Percentiles rank a stretch among this genome's conserved stretches.
These are phyloP conservation scores for Coregonus sp. DNA, from an alignment of 2,797 vertebrate genomes.

Conservation along the genomic window DNA sequence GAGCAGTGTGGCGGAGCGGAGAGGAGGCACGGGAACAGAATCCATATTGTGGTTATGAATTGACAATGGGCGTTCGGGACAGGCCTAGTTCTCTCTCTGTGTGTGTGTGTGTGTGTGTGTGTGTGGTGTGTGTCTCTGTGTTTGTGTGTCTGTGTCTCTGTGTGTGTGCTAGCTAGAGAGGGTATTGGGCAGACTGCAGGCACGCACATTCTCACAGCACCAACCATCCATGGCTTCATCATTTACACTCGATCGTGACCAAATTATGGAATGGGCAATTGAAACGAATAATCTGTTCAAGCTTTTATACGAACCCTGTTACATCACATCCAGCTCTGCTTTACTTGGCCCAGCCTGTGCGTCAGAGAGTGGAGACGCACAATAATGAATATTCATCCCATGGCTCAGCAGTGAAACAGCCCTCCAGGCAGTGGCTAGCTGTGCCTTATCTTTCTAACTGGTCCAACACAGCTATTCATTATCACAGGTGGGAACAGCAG, in stretches of 20 bases:
- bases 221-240: slow-evolving; percentile 35
- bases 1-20: slow-evolving; percentile 65
- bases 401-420: slow-evolving; percentile 11
- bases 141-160: too few relatives aligned
- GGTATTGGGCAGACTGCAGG: background rate
- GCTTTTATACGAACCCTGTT: slow-evolving; percentile 17
- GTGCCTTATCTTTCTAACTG: slow-evolving; percentile 39
- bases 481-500: slow-evolving; percentile 52
- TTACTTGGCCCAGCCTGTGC: slow-evolving; percentile 30
- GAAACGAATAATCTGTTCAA: slow-evolving; percentile 25
- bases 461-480: slow-evolving; percentile 24
- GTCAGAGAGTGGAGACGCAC: slow-evolving; percentile 10
- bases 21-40: slow-evolving; percentile 73
- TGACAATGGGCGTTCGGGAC: slow-evolving; percentile 65
- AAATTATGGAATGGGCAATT: background rate
- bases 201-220: slow-evolving; percentile 16
- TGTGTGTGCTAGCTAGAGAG: background rate
- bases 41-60: slow-evolving; percentile 81
- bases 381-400: slow-evolving; percentile 23
- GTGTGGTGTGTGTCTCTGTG: too few relatives aligned
- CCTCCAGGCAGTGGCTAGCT: slow-evolving; percentile 21
- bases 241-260: slow-evolving; percentile 16
- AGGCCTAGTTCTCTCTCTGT: background rate
- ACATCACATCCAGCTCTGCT: slow-evolving; percentile 23
- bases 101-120: too few relatives aligned